Evolutionary conservation across 23 tunicate species (phyloP), one percentile per base, ranked within the genome.

Genomic region (Oikopleura vanhoeffeni): DNA sequence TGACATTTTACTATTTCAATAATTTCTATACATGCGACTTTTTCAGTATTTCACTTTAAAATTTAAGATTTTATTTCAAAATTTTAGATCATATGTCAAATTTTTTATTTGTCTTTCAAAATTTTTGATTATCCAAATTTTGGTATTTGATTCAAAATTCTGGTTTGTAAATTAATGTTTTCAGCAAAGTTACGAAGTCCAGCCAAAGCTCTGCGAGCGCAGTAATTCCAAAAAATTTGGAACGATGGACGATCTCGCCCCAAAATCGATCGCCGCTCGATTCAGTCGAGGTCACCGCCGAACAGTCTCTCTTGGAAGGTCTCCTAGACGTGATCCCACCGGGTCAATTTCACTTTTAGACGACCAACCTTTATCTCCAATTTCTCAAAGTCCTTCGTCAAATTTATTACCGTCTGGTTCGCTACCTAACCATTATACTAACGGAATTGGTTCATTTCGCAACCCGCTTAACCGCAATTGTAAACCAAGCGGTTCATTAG

Each of bases 141-240:
- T n/a, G n/a, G n/a, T n/a, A n/a, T n/a, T n/a, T n/a, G n/a, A n/a
- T n/a, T n/a, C n/a, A n/a, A n/a, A n/a, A n/a, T n/a, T n/a, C n/a
- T n/a, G n/a, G n/a, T n/a, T n/a, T n/a, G n/a, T n/a, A n/a, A n/a
- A n/a, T n/a, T n/a, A n/a, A n/a, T 30, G 27, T 71, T 4, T 71
- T 32, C 38, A 71, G 79, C 79, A 71, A 71, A 71, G 79, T 32
- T 71, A 71, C 79, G 79, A 71, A 30, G 34, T 71, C 79, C 79
- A 71, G 79, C 79, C 79, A 3, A 71, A 71, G 32, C 2, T 71
- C 32, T 18, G 4, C 35, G 35, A 71, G 32, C 2, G 4, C 4
- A 18, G 36, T 33, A 49, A 24, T 49, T 49, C 64, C 18, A 71
- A 71, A 30, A 71, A 71, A 38, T 71, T 71, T 30, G 79, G 79